A percentile compares a stretch with the other conserved stretches of the same genome.
Conservation (phyloP, 2,113 vertebrate genomes). For the Hemibagrus wyckioides region DNA sequence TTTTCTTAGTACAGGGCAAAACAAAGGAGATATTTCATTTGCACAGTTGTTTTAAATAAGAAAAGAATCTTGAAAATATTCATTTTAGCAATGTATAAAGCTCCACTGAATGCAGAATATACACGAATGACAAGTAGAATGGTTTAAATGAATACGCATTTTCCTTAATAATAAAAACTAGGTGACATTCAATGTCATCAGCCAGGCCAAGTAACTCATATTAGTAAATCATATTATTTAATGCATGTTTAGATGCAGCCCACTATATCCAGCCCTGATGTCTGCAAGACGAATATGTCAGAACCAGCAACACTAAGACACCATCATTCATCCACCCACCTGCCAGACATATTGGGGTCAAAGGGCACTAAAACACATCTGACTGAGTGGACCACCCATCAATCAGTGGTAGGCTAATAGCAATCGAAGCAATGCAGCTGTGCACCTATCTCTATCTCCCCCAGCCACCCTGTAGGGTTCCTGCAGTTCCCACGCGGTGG, state of each 20-base stretch:
- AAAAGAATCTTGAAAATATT: background rate
- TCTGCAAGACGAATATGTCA: slow-evolving; percentile 24
- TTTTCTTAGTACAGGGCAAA: slow-evolving; percentile 2
- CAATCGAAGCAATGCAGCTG: slow-evolving; percentile 41
- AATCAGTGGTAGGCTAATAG: slow-evolving; percentile 51
- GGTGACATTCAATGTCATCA: background rate
- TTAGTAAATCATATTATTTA: slow-evolving; percentile 6
- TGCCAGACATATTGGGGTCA: slow-evolving; percentile 50
- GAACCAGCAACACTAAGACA: slow-evolving; percentile 30
- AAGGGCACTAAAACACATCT: slow-evolving; percentile 58
- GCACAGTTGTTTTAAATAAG: background rate
- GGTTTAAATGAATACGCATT: background rate
- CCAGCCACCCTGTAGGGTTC: slow-evolving; percentile 47
- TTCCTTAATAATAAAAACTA: background rate
- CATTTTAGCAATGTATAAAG: background rate
- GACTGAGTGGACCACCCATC: slow-evolving; percentile 60
- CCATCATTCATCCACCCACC: slow-evolving; percentile 42
- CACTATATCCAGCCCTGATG: slow-evolving; percentile 7
- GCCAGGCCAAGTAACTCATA: background rate
- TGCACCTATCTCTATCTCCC: slow-evolving; percentile 57
- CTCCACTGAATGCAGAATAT: background rate
- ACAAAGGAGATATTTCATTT: background rate
- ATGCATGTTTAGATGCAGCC: background rate
- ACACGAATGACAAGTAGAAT: background rate
- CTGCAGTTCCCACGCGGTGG: slow-evolving; percentile 34